phyloP scores from a whole-genome alignment of 2,797 vertebrate genomes.

The Psittacula echo region DNA sequence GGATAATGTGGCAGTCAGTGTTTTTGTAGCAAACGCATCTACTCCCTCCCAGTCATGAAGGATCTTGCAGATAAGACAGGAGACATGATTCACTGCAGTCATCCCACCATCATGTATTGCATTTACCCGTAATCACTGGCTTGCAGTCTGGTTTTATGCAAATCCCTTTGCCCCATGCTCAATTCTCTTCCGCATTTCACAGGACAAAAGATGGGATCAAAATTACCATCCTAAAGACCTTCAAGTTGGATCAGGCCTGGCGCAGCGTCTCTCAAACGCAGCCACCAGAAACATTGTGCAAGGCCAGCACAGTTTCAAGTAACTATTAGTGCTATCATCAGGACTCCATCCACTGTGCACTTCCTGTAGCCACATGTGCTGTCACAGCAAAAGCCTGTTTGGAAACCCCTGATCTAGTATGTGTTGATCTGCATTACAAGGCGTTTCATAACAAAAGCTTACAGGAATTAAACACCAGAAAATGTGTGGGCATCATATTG shows the following conservation, averaged over 20 bases:
- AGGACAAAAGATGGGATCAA: background rate
- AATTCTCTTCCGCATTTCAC: background rate
- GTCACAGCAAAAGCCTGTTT: background rate
- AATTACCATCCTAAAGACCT: background rate
- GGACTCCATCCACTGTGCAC: background rate
- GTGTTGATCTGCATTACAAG: background rate
- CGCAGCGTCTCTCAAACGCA: background rate
- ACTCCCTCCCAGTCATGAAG: background rate
- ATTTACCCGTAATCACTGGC: background rate
- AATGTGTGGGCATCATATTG: background rate
- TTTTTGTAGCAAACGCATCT: background rate
- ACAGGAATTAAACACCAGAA: constrained; percentile 13
- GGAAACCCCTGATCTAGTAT: background rate
- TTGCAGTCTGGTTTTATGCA: background rate
- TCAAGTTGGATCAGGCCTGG: background rate
- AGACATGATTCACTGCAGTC: background rate
- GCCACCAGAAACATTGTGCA: background rate
- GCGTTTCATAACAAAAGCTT: background rate
- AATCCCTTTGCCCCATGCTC: background rate
- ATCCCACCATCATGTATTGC: background rate
- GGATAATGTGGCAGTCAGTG: background rate
- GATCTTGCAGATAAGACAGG: background rate
- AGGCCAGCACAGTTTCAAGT: background rate
- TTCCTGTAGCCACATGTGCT: background rate
- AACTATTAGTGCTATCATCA: background rate